Evolutionary conservation across 2,888 invertebrate species (phyloP), one percentile per base, ranked within the genome.

Genomic region (Thymelicus lineola): DNA sequence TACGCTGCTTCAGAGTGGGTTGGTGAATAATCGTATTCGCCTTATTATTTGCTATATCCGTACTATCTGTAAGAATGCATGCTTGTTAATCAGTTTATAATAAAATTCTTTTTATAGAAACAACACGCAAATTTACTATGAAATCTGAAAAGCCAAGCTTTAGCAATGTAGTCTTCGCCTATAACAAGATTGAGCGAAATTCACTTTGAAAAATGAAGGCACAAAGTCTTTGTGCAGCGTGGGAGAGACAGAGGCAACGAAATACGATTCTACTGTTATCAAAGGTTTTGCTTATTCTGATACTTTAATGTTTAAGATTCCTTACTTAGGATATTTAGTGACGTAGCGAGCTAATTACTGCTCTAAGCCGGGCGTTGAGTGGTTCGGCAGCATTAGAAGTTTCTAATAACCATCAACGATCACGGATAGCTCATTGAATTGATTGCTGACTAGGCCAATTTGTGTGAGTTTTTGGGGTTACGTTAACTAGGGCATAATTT

Each of bases 131-230:
- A 59, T 50, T 17, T 50, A 45, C 36, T 62, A 68, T 58, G 48
- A 63, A 62, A 69, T 69, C 62, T 63, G 58, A 63, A 63, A 69
- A 69, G 58, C 58, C 48, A n/a, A 48, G 62, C 57, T 46, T 15
- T 35, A 58, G 57, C 20, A 48, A 9, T 62, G 48, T 46, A 63
- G 69, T 48, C 69, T 72, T 74, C 71, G 75, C 75, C 76, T 75
- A 77, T 80, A 83, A 85, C 83, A 82, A 86, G 82, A 87, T 89
- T 86, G 83, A 85, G 86, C 83, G 82, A 81, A 77, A 85, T 82
- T 80, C 81, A 82, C 84, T 86, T 85, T 86, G 85, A 85, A 86
- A 87, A 86, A 88, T 87, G 84, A 81, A 83, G 79, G 79, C 80
- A 77, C 75, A 74, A 77, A 80, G 80, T 75, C 79, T 79, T 80